Evolutionary conservation across 2,888 invertebrate species (phyloP), one percentile per base, ranked within the genome.

Genomic region (Hirtodrosophila trivittata): DNA sequence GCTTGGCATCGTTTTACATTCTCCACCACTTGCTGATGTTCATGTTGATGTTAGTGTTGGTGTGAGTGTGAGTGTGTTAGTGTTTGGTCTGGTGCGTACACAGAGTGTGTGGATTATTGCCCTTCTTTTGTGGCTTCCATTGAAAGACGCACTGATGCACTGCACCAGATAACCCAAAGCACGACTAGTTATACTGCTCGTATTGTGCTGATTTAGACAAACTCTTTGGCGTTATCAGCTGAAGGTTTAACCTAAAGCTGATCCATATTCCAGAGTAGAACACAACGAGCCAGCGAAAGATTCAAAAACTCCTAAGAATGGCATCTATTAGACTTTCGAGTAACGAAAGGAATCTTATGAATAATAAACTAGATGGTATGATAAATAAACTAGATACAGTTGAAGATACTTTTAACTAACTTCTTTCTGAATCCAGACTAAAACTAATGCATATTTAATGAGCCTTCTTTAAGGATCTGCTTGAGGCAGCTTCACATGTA

Each of bases 1-100:
- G 74, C 80, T 56, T 67, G 85, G 57, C 82, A 82, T 80, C 71
- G 63, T 75, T 77, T 72, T 45, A 41, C 43, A 63, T 66, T 38
- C 39, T 12, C 28, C 10, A 1, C 32, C 6, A n/a, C n/a, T n/a
- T n/a, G n/a, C n/a, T n/a, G n/a, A n/a, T n/a, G n/a, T n/a, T n/a
- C n/a, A n/a, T 37, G 10, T 41, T 28, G 9, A n/a, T 16, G n/a
- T 26, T 28, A 5, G 18, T 21, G 5, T 21, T 21, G 18, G 18
- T 21, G 5, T 21, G 18, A 5, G 18, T 21, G 5, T 21, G 2
- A 5, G 18, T 21, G 5, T 21, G 18, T 21, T 21, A 21, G 18
- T 21, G 18, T 21, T n/a, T 21, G 5, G 18, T 21, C 18, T 41
- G 13, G 43, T 68, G 57, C 56, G 52, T 57, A 51, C 18, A 21